Conservation (phyloP, 2,113 vertebrate species). For the Leptobrachium ailaonicum region DNA sequence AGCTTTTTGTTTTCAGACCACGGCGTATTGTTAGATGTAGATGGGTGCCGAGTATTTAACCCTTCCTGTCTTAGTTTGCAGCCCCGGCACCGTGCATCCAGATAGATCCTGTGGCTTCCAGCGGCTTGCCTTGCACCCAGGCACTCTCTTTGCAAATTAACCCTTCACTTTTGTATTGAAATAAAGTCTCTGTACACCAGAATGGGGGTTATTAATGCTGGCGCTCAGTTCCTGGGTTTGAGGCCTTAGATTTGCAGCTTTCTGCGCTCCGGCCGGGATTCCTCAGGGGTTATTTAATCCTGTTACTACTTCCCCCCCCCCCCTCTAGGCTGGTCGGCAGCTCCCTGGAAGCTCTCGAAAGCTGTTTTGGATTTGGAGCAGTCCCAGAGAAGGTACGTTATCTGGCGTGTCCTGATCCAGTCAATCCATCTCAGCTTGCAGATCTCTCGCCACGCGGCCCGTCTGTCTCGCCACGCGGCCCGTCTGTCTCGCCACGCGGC, state of each 20-base stretch:
- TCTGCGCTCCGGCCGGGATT: background rate
- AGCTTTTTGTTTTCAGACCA: background rate
- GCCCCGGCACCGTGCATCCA: background rate
- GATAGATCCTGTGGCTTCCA: background rate
- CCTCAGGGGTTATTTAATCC: background rate
- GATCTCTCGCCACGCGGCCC: no score
- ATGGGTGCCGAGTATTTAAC: no score
- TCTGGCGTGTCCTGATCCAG: no score
- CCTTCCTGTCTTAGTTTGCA: no score
- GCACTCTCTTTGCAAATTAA: slow-evolving; percentile 20
- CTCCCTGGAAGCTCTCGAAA: slow-evolving; percentile 96
- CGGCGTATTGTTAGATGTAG: background rate
- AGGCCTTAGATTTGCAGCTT: background rate
- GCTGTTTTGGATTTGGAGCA: slow-evolving; percentile 93
- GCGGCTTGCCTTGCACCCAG: slow-evolving; percentile 14
- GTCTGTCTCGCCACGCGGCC: no score
- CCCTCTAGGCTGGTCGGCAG: slow-evolving; percentile 92
- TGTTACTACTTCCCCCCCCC: slow-evolving; percentile 38
- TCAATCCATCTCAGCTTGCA: no score
- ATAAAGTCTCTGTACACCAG: background rate
- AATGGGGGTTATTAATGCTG: background rate
- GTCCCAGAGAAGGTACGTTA: slow-evolving; percentile 89
- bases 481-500: no score
- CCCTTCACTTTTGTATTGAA: slow-evolving; percentile 5
- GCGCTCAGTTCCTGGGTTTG: background rate